Conservation (phyloP, 1,140 invertebrate genomes). For the Zaprionus gabonicus region DNA sequence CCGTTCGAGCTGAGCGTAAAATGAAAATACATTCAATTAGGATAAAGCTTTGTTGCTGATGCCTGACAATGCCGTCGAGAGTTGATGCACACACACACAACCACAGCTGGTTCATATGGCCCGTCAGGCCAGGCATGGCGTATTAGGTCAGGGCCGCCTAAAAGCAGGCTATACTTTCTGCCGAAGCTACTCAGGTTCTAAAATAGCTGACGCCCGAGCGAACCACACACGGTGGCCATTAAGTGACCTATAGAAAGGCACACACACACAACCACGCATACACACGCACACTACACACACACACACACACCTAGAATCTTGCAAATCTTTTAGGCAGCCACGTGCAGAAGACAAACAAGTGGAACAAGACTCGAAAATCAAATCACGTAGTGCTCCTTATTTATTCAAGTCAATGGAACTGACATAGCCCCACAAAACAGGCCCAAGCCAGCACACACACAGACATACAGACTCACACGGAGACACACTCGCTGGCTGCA, state of each 20-base stretch:
- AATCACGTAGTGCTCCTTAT: slow-evolving; percentile 71
- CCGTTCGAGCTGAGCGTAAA: slow-evolving; percentile 28
- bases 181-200: slow-evolving; percentile 23
- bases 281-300: slow-evolving; percentile 1
- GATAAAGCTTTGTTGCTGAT: slow-evolving; percentile 27
- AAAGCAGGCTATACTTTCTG: slow-evolving; percentile 39
- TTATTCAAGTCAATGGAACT: slow-evolving; percentile 61
- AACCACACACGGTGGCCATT: slow-evolving; percentile 24
- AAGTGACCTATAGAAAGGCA: slow-evolving; percentile 23
- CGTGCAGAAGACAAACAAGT: slow-evolving; percentile 53
- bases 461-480: slow-evolving; percentile 4
- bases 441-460: slow-evolving; percentile 17
- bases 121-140: neutral
- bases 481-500: slow-evolving; percentile 26
- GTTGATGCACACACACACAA: slow-evolving; percentile 1
- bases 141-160: slow-evolving; percentile 64
- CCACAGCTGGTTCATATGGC: neutral
- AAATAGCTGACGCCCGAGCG: slow-evolving; percentile 24
- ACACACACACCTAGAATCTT: slow-evolving; percentile 13
- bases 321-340: slow-evolving; percentile 47
- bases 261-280: slow-evolving; percentile 10
- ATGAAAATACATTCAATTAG: slow-evolving; percentile 69
- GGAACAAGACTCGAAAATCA: slow-evolving; percentile 50
- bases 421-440: slow-evolving; percentile 28
- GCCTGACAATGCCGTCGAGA: slow-evolving; percentile 29